Evolutionary conservation across 2,888 invertebrate genomes (phyloP).

Genomic region (Horisme vitalbata): DNA sequence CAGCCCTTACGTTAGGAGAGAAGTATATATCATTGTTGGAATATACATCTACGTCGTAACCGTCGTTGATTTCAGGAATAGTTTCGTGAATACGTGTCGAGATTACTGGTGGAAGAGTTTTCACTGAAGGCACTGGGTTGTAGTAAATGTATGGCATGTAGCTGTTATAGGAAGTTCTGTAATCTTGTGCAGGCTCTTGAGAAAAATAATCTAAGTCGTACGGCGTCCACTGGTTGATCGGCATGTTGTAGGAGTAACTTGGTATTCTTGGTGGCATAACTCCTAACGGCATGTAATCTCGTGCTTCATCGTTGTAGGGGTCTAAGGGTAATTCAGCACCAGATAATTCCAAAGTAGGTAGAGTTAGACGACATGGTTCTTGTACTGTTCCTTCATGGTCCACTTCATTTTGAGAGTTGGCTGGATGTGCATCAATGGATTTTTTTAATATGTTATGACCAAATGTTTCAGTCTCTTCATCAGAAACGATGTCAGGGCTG

Average conservation of each 20-base stretch:
- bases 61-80: slow-evolving; percentile 27
- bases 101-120: slow-evolving; percentile 41
- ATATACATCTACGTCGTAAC: slow-evolving; percentile 17
- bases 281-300: slow-evolving; percentile 1
- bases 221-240: slow-evolving; percentile 18
- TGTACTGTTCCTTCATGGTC: slow-evolving; percentile 7
- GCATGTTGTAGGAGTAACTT: slow-evolving; percentile 5
- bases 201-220: slow-evolving; percentile 14
- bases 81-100: slow-evolving; percentile 41
- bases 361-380: slow-evolving; percentile 24
- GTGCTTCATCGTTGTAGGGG: slow-evolving; percentile 3
- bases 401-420: slow-evolving; percentile 4
- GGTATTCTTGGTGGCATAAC: slow-evolving; percentile 14
- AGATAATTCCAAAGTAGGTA: slow-evolving; percentile 18
- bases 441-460: slow-evolving; percentile 21
- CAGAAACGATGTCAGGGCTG: not conserved
- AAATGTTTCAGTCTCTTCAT: slow-evolving; percentile 1
- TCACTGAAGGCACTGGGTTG: slow-evolving; percentile 34
- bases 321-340: slow-evolving; percentile 12
- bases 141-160: slow-evolving; percentile 22
- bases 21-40: slow-evolving; percentile 19
- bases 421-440: slow-evolving; percentile 10
- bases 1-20: slow-evolving; percentile 35
- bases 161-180: slow-evolving; percentile 2
- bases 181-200: slow-evolving; percentile 6